Conservation (phyloP, 2,113 vertebrate species). For the Vidua chalybeata region DNA sequence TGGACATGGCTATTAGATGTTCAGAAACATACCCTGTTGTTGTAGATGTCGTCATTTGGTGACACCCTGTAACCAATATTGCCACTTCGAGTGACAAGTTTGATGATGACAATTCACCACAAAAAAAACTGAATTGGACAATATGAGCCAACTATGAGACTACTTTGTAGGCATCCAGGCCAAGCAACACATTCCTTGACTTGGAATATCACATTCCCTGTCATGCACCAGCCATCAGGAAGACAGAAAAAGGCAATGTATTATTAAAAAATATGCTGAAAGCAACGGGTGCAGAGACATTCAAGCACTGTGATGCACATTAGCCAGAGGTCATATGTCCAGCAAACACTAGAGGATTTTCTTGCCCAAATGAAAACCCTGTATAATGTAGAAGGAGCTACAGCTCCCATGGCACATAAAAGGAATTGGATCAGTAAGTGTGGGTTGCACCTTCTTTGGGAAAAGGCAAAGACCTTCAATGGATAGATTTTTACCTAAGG, state of each 20-base stretch:
- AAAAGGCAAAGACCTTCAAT: not conserved
- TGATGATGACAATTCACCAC: not conserved
- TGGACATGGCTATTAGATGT: not conserved
- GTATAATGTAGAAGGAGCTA: not conserved
- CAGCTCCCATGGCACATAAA: not conserved
- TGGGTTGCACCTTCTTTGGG: accelerated
- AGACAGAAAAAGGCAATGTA: not conserved
- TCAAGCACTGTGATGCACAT: not conserved
- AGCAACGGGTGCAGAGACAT: not conserved
- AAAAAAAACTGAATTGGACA: not conserved
- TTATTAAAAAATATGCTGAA: not conserved
- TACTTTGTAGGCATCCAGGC: not conserved
- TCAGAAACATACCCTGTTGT: not conserved
- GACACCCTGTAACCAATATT: not conserved
- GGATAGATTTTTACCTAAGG: not conserved
- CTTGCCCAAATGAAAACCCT: not conserved
- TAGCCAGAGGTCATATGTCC: not conserved
- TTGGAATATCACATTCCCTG: not conserved
- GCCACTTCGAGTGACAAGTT: not conserved
- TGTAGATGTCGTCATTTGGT: too few species aligned
- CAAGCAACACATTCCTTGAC: not conserved
- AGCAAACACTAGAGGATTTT: not conserved
- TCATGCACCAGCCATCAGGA: not conserved
- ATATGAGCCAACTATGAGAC: not conserved
- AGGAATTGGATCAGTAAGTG: not conserved